Evolutionary conservation across 2,888 invertebrate species (phyloP).

Genomic region (Neoaliturus tenellus): DNA sequence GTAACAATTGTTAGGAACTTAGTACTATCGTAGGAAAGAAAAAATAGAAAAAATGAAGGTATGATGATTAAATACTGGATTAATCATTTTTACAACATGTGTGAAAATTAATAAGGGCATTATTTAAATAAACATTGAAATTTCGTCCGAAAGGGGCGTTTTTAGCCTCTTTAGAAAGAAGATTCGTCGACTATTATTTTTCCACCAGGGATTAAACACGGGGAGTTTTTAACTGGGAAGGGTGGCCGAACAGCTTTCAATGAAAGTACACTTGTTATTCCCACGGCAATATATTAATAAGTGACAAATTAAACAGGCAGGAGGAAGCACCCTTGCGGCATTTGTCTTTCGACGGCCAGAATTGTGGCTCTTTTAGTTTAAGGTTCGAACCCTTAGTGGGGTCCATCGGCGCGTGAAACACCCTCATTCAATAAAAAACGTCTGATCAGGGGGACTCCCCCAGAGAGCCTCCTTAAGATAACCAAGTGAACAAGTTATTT

Average conservation of each 20-base stretch:
- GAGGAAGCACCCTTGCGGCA: slow-evolving; percentile 4
- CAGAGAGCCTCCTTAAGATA: background rate
- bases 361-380: slow-evolving; percentile 51
- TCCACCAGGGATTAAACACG: background rate
- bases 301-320: slow-evolving; percentile 40
- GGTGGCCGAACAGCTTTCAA: slow-evolving; percentile 21
- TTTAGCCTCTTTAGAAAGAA: background rate
- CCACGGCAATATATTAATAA: slow-evolving; percentile 48
- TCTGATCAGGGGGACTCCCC: slow-evolving; percentile 23
- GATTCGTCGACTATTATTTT: background rate
- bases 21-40: no score
- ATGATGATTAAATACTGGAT: no score
- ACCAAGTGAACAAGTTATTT: slow-evolving; percentile 1
- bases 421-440: slow-evolving; percentile 56
- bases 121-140: no score
- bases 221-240: background rate
- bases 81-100: no score
- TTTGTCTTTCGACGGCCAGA: slow-evolving; percentile 33
- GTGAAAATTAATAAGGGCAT: no score
- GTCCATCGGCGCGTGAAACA: slow-evolving; percentile 40
- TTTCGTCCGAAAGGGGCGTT: no score
- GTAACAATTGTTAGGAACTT: no score
- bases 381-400: slow-evolving; percentile 47
- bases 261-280: slow-evolving; percentile 27
- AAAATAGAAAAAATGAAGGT: no score